These are phyloP conservation scores for Cirrhinus mrigala DNA, from an alignment of 2,797 vertebrate species.

Conservation along the genomic window DNA sequence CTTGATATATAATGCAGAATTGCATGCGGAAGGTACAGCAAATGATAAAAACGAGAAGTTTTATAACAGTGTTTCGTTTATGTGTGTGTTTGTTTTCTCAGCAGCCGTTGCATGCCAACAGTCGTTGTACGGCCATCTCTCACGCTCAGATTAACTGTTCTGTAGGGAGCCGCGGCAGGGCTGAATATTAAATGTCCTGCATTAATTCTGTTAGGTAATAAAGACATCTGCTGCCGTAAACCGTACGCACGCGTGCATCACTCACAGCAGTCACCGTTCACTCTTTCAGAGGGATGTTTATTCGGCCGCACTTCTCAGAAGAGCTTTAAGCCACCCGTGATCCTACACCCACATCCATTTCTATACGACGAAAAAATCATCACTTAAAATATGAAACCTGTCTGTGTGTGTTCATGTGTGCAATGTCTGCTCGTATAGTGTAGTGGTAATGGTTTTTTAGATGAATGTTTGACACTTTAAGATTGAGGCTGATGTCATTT, in stretches of 20 bases:
- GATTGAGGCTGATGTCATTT: constrained; percentile 31
- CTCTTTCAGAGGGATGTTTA: constrained; percentile 24
- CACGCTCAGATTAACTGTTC: constrained; percentile 61
- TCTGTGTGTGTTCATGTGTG: neutral
- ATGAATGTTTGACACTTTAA: constrained; percentile 39
- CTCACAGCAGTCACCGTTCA: neutral
- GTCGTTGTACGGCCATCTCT: constrained; percentile 3
- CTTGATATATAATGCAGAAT: constrained; percentile 22
- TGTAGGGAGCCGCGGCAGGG: constrained; percentile 32
- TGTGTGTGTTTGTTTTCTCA: constrained; percentile 32
- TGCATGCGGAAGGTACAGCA: neutral
- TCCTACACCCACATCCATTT: constrained; percentile 28
- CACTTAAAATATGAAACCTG: neutral
- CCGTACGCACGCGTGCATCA: constrained; percentile 13
- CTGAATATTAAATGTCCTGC: constrained; percentile 60
- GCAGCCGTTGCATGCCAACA: constrained; percentile 21
- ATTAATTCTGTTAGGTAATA: constrained; percentile 63
- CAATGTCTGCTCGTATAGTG: neutral
- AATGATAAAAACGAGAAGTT: constrained; percentile 10
- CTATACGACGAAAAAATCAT: constrained; percentile 35
- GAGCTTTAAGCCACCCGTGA: constrained; percentile 38
- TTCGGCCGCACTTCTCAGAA: constrained; percentile 26
- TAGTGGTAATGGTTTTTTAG: constrained; percentile 16
- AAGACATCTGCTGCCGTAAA: constrained; percentile 56
- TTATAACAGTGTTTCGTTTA: neutral